Base-by-base conservation (phyloP, 1,140 invertebrate species). In the Scaptodrosophila lebanonensis region DNA sequence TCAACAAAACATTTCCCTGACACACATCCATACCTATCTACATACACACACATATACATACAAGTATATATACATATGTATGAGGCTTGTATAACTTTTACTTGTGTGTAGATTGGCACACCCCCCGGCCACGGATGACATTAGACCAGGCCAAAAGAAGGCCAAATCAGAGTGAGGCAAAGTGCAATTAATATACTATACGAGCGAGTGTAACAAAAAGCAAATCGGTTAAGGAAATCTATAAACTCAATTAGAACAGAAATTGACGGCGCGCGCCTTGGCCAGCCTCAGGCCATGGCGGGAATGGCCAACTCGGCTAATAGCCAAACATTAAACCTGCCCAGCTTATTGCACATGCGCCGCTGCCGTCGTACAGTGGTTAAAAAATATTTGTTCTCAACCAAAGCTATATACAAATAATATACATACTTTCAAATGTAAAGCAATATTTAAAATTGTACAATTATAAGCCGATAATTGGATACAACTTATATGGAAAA, bases 1-100 rank as follows among this genome's bases (percentile, higher is more conserved):
- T 77, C 60, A 77, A 68, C 64, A 56, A 73, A 77, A 62, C 73
- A 79, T 79, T 79, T 79, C 75, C 75, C 76, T 79, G 75, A 82
- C 75, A 79, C 66, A 79, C 75, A 66, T 79, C 47, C 22, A 3
- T 25, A 25, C 32, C n/a, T n/a, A n/a, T n/a, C n/a, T n/a, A n/a
- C n/a, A n/a, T n/a, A n/a, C n/a, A n/a, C n/a, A n/a, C n/a, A n/a
- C n/a, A n/a, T n/a, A n/a, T n/a, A n/a, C n/a, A n/a, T n/a, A n/a
- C n/a, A n/a, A n/a, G n/a, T n/a, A n/a, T n/a, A n/a, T n/a, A n/a
- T n/a, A n/a, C n/a, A n/a, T n/a, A n/a, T n/a, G n/a, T n/a, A 33
- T 33, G 12, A 60, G 16, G 22, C 43, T 51, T 17, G 27, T 42
- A 59, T 39, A 70, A 82, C 75, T 79, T 82, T 79, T 79, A 79